Base-by-base conservation (phyloP, 37 sponge, comb jelly and placozoan species). In the Petrosia ficiformis region DNA sequence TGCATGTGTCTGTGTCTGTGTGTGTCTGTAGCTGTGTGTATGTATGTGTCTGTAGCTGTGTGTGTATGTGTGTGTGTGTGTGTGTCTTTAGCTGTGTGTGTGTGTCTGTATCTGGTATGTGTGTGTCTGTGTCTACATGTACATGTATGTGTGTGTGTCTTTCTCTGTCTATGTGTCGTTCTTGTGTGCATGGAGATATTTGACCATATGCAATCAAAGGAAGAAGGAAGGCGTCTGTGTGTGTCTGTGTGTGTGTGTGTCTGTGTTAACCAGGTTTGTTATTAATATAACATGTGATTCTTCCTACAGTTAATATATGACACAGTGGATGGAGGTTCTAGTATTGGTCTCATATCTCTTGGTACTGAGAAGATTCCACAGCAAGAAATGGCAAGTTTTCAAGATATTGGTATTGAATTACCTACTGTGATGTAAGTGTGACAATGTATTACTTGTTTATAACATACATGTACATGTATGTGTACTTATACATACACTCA, bases 271-370 rank as follows among this genome's bases (percentile, higher is more conserved):
- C 14, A 14, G 54, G 14, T 48, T 8, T 48, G 14, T 48, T 14
- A 48, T n/a, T 22, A 25, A 44, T 24, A 43, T 21, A 42, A 29
- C 2, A 31, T 5, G 31, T 73, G 32, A 1, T 10, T 36, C 32
- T 28, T 30, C 1, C 35, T 57, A 8, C 42, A 87, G 89, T 65
- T 88, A 25, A 74, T 86, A 69, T 91, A 86, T 64, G 92, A 91
- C 61, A 42, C 75, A 61, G 75, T 87, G 35, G 87, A 74, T 71
- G 84, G 84, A 31, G 82, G 81, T 1, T 80, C 77, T 2, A 64
- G 74, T 34, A 74, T 89, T 44, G 75, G 68, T 1, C 77, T 89
- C 6, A 67, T 93, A 39, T 82, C 89, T 4, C 59, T 93, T 3
- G 68, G 81, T 25, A 86, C 86, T 36, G 94, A 93, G 21, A 16